phyloP scores from a whole-genome alignment of 1,140 invertebrate genomes.

The Hypsibius dujardini region DNA sequence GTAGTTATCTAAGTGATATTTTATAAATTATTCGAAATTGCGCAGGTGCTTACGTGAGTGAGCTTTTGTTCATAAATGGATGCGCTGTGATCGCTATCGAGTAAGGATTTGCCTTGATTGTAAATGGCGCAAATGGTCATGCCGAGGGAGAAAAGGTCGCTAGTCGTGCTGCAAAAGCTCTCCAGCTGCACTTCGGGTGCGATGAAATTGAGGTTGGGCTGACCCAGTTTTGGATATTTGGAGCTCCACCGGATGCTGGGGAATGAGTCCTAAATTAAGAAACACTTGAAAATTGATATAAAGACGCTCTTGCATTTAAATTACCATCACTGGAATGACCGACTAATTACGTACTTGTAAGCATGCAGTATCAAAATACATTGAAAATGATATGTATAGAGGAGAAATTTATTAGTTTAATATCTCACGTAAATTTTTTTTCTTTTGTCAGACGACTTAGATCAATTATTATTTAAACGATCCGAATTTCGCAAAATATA shows the following conservation, averaged over 20 bases:
- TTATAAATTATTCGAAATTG: not conserved
- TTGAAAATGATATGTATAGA: no score
- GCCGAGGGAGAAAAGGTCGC: slow-evolving; percentile 87
- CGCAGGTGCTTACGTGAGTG: slow-evolving; percentile 52
- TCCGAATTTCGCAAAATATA: no score
- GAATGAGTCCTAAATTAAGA: slow-evolving; percentile 42
- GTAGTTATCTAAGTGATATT: slow-evolving; percentile 4
- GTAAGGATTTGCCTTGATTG: slow-evolving; percentile 62
- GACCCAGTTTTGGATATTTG: slow-evolving; percentile 68
- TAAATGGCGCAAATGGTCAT: slow-evolving; percentile 77
- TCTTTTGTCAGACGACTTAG: no score
- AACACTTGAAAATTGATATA: slow-evolving; percentile 18
- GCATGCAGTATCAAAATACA: no score
- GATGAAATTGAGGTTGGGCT: slow-evolving; percentile 77
- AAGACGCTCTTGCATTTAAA: not conserved
- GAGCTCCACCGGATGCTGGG: slow-evolving; percentile 58
- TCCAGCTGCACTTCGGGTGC: slow-evolving; percentile 71
- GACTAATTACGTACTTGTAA: no score
- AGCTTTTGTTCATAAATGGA: slow-evolving; percentile 72
- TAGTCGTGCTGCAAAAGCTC: slow-evolving; percentile 59
- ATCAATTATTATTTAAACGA: no score
- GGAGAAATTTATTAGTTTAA: no score
- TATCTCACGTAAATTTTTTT: no score
- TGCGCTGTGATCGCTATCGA: slow-evolving; percentile 69
- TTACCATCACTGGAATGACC: no score